Base-by-base conservation (phyloP, 2,888 invertebrate genomes). In the Caenorhabditis imperialis region DNA sequence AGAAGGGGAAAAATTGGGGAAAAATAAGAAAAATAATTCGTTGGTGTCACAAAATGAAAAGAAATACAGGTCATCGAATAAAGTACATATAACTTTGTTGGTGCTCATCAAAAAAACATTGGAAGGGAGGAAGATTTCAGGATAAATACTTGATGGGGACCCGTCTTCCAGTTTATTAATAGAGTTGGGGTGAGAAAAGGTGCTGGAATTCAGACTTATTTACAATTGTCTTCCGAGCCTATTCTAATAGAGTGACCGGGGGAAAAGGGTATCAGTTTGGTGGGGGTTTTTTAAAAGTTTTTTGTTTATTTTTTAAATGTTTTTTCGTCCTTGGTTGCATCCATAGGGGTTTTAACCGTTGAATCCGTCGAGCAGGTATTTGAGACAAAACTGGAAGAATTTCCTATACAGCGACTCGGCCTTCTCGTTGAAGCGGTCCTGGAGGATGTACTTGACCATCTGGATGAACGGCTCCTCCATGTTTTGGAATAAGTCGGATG, bases 381-480 rank as follows among this genome's bases (percentile, higher is more conserved):
- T 84, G n/a, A 87, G 77, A 63, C 86, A 87, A 69, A 88, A 88
- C 78, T 88, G 86, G 77, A 86, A 88, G 71, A 88, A 88, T 65
- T 86, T 88, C 67, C 84, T 71, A 69, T 88, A 88, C 6, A 88
- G 72, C 18, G 73, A 85, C 62, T 89, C 89, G n/a, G 86, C 88
- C 72, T 89, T 88, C 20, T 88, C 88, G 40, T 89, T 88, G 81
- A 86, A 89, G 23, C 89, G 79, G 67, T 89, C 89, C 20, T 87
- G 88, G 20, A 84, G 78, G 10, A 84, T 62, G 55, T 81, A 79
- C 54, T 79, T 73, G 54, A 83, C 88, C 55, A 89, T 89, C 45
- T 84, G 61, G 35, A 90, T 81, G 76, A 90, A 90, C 0, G 90
- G 89, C 51, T 89, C 89, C 65, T 89, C 89, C 67, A 90, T 86